These are phyloP conservation scores for Gymnocheta viridis DNA, from an alignment of 2,888 invertebrate genomes.

Conservation along the genomic window DNA sequence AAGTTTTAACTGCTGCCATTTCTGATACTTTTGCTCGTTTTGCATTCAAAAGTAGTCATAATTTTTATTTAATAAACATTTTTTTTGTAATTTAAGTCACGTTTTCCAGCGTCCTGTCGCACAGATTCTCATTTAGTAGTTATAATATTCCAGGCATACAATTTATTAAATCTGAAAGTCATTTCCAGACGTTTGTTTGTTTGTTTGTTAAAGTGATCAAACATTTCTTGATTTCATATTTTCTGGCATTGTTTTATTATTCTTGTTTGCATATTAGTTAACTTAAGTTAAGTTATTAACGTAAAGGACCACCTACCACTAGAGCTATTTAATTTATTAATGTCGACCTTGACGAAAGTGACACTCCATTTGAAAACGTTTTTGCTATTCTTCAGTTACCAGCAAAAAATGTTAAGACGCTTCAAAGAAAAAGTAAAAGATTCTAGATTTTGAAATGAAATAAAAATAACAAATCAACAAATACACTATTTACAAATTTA, in stretches of 20 bases:
- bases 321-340: conserved; percentile 35
- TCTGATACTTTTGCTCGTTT: conserved; percentile 41
- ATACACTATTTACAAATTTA: too few relatives aligned
- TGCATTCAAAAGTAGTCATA: conserved; percentile 62
- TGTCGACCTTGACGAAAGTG: conserved; percentile 18
- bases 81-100: conserved; percentile 67
- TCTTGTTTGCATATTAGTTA: conserved; percentile 39
- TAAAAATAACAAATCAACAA: not conserved
- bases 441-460: too few relatives aligned
- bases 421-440: not conserved
- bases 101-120: conserved; percentile 69
- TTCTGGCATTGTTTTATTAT: not conserved
- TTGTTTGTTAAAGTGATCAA: conserved; percentile 52
- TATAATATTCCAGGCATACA: conserved; percentile 53
- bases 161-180: conserved; percentile 45
- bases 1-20: conserved; percentile 6
- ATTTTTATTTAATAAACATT: conserved; percentile 47
- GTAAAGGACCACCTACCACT: conserved; percentile 60
- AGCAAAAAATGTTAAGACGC: not conserved
- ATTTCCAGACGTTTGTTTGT: conserved; percentile 49
- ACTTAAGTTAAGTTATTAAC: conserved; percentile 68
- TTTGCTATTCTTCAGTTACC: not conserved
- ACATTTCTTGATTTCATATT: conserved; percentile 38
- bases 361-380: not conserved
- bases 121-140: conserved; percentile 56